Evolutionary conservation across 2,888 invertebrate genomes (phyloP).

Genomic region (Hydrotaea cyrtoneurina): DNA sequence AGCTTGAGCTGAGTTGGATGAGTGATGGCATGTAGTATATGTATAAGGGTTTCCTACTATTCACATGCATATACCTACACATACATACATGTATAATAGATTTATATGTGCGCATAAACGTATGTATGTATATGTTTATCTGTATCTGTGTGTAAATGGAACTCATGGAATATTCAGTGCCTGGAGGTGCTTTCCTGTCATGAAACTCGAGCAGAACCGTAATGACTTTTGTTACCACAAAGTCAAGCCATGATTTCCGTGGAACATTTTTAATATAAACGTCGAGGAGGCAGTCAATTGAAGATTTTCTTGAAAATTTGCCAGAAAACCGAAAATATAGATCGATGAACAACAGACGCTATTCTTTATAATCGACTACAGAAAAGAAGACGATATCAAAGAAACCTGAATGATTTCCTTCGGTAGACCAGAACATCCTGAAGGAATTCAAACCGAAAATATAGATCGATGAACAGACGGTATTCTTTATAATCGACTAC

Average conservation of each 20-base stretch:
- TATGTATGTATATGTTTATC: background rate
- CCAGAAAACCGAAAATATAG: background rate
- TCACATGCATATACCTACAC: too few relatives aligned
- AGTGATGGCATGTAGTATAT: background rate
- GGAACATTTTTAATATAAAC: background rate
- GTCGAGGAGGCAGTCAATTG: background rate
- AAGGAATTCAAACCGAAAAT: too few relatives aligned
- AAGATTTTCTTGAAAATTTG: background rate
- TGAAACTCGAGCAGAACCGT: slow-evolving; percentile 20
- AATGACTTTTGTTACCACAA: slow-evolving; percentile 34
- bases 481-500: too few relatives aligned
- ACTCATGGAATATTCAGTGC: slow-evolving; percentile 20
- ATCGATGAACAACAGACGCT: too few relatives aligned
- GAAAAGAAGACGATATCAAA: too few relatives aligned
- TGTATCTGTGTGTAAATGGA: background rate
- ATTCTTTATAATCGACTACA: too few relatives aligned
- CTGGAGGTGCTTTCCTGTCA: slow-evolving; percentile 25
- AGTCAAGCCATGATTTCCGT: slow-evolving; percentile 14
- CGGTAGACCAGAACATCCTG: too few relatives aligned
- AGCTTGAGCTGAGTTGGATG: background rate
- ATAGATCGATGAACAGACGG: too few relatives aligned
- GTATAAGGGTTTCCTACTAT: too few relatives aligned
- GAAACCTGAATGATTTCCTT: too few relatives aligned
- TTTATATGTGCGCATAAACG: slow-evolving; percentile 6
- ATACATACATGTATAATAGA: too few relatives aligned